Conservation (phyloP, 2,113 vertebrate genomes). For the Podiceps cristatus region DNA sequence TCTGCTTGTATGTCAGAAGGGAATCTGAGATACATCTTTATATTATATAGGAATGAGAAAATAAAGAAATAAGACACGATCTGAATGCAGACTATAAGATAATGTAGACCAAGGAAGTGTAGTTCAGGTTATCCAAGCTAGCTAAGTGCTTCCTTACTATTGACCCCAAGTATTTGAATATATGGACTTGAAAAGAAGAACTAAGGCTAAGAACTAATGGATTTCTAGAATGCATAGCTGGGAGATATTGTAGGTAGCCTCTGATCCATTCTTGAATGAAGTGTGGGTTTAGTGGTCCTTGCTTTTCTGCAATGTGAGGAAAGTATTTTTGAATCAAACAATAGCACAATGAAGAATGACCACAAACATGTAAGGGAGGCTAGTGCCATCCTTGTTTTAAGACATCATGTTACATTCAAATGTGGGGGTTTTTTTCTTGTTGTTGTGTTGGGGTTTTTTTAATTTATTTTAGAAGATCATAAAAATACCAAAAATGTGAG, state of each 20-base stretch:
- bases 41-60: not conserved
- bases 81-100: not conserved
- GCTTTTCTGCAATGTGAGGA: not conserved
- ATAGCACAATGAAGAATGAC: not conserved
- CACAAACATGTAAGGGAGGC: not conserved
- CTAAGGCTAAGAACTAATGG: not conserved
- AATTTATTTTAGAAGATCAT: not conserved
- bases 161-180: not conserved
- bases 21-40: not conserved
- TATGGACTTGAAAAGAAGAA: not conserved
- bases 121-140: not conserved
- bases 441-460: no score
- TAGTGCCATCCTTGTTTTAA: not conserved
- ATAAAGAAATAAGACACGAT: not conserved
- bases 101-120: not conserved
- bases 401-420: not conserved
- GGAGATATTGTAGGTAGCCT: not conserved
- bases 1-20: not conserved
- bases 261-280: not conserved
- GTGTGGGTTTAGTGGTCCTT: not conserved
- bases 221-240: not conserved
- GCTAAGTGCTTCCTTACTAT: not conserved
- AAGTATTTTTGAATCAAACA: not conserved
- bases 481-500: not conserved
- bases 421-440: not conserved